Base-by-base conservation (phyloP, 2,888 invertebrate species). In the Oscheius sp. region DNA sequence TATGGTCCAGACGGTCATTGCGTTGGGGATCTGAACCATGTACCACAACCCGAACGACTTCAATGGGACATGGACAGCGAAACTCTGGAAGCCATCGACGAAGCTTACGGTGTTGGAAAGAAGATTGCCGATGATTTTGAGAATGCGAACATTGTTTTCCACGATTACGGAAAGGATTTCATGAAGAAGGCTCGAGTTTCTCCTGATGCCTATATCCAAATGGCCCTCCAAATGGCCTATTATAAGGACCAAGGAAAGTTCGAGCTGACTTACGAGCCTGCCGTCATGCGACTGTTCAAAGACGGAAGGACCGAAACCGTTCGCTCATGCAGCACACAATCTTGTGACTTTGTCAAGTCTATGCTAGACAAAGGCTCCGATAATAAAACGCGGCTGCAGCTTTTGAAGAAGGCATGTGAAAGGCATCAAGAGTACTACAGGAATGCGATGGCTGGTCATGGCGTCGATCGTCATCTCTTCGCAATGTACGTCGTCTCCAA, bases 291-390 rank as follows among this genome's bases (percentile, higher is more conserved):
- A 75, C 91, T 98, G 82, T 98, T 93, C 92, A 93, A 95, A 75
- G 96, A 96, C 91, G 98, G 98, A 1, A 93, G 98, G 82, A 98
- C 98, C 0, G 98, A 98, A 91, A 98, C 98, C 0, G 96, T 98
- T 0, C 92, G 98, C 75, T 95, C 97, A 0, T 96, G 96, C 89
- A 95, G 96, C 13, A 93, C 94, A 48, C 95, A 97, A 90, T 96
- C 96, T 37, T 92, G 93, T n/a, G 93, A 92, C 0, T 99, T 96
- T 94, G 97, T 96, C 3, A 93, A 93, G 88, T 92, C 96, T 0
- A 96, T 98, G 96, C 92, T 93, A 68, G 92, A 95, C 89, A 91
- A 92, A 13, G 92, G 91, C 9, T 65, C 74, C 42, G 32, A 79
- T 60, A 71, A 73, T 21, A 65, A 63, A 53, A 78, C 75, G 48